Percentiles rank a stretch among this genome's conserved stretches.
These are phyloP conservation scores for Bos indicus DNA, from an alignment of 2,113 vertebrate species.

Conservation along the genomic window DNA sequence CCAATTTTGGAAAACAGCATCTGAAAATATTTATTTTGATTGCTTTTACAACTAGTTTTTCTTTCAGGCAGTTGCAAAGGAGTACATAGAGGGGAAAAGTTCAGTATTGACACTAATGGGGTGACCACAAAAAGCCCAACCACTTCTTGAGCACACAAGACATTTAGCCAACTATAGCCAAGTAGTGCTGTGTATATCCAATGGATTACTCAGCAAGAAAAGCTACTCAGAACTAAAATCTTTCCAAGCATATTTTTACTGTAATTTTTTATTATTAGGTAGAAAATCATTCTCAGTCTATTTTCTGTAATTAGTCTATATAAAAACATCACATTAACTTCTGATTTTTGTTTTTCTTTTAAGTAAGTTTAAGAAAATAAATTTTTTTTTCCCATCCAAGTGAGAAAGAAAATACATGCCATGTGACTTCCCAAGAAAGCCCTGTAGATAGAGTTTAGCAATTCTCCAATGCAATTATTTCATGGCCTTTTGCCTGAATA, in stretches of 20 bases:
- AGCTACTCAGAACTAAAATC: neutral
- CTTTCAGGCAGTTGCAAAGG: neutral
- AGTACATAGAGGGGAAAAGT: neutral
- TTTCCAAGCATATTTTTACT: neutral
- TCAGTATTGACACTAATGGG: neutral
- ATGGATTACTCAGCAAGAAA: neutral
- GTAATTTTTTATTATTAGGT: neutral
- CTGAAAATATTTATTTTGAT: neutral
- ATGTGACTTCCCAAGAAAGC: neutral
- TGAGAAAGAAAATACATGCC: neutral
- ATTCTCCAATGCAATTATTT: neutral
- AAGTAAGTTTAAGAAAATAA: constrained; percentile 3
- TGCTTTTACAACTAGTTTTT: neutral
- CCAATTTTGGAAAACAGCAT: neutral
- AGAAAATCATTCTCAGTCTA: neutral
- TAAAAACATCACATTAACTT: neutral
- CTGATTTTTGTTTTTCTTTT: neutral
- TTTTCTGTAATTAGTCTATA: neutral
- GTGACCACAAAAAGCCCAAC: neutral
- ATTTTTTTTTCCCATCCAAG: neutral
- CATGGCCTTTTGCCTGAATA: constrained; percentile 7
- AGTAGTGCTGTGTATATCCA: neutral
- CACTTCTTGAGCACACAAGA: neutral
- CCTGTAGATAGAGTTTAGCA: neutral
- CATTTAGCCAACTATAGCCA: neutral